Percentiles rank a stretch among this genome's conserved stretches.
phyloP scores from a whole-genome alignment of 2,797 vertebrate genomes.

The Oryzias dopingdopingensis region DNA sequence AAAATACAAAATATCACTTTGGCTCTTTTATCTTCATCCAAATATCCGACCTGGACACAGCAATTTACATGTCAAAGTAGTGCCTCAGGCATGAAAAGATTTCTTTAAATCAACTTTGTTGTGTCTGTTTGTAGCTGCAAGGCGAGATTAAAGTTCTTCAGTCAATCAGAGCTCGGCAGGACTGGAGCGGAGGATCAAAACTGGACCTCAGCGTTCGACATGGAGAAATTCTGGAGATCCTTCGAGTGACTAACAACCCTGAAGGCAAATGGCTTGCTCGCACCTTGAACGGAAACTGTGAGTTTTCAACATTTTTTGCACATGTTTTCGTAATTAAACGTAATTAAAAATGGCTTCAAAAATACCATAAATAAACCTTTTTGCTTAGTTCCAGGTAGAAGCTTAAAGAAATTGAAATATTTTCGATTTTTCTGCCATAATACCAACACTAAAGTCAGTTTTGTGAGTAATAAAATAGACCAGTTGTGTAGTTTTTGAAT shows the following conservation, averaged over 20 bases:
- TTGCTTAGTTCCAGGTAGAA: too few species aligned
- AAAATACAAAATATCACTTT: neutral
- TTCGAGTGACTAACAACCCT: constrained; percentile 75
- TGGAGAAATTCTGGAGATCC: constrained; percentile 76
- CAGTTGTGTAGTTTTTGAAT: too few species aligned
- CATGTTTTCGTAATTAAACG: too few species aligned
- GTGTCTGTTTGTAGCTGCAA: constrained; percentile 53
- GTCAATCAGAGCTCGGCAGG: constrained; percentile 64
- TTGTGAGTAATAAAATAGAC: too few species aligned
- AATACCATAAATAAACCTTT: too few species aligned
- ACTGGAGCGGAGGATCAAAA: constrained; percentile 73
- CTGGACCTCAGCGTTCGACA: constrained; percentile 70
- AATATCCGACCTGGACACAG: too few species aligned
- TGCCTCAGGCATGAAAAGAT: neutral
- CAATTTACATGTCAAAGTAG: too few species aligned
- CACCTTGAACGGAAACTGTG: constrained; percentile 68
- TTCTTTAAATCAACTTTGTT: neutral
- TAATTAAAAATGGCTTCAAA: too few species aligned
- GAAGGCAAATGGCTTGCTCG: constrained; percentile 79
- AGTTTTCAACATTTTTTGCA: constrained; percentile 38
- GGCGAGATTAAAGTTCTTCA: constrained; percentile 69
- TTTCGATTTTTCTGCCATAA: too few species aligned
- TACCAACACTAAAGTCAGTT: too few species aligned
- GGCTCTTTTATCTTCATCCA: neutral
- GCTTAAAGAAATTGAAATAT: too few species aligned